Evolutionary conservation across 2,797 vertebrate genomes (phyloP), one percentile per base, ranked within the genome.

Genomic region (Pteronotus mesoamericanus): DNA sequence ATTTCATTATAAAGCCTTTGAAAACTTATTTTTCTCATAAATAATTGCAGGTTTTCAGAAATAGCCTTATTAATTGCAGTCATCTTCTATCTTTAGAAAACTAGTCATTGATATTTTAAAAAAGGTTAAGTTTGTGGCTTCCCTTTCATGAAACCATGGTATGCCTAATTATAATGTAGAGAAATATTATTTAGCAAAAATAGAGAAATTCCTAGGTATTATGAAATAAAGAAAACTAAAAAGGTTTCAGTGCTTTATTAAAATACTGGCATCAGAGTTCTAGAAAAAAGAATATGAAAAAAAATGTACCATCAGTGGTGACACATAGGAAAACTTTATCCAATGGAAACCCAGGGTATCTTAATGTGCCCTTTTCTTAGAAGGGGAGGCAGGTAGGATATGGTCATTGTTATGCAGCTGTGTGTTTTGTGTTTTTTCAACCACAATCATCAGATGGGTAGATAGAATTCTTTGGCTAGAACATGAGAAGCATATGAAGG

Each of bases 391-490:
- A 57, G 7, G 88, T 89, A 91, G 21, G 46, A n/a, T 89, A n/a
- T 53, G 21, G 64, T 68, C 29, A 24, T 66, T 89, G 46, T 53
- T 68, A 46, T 59, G 9, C 32, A 90, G 14, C 15, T 86, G 0
- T 82, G 18, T 72, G 8, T 55, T 82, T 95, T 87, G 39, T 95
- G 51, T 77, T 94, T n/a, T 84, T 91, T 94, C 72, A 88, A 42
- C 89, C 53, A 61, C 55, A 80, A 42, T 82, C 21, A 57, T 80
- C 68, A 68, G 14, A 69, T 83, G 32, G 21, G 44, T 79, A 88
- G 15, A 64, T 64, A 64, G 91, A 88, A 86, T 79, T 96, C 82
- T 89, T 97, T 74, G 34, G 29, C 85, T 90, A 66, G 48, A 94
- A 61, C 46, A 34, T 89, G n/a, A 79, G 10, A 57, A 80, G 94